Percentiles rank a stretch among this genome's conserved stretches.
phyloP scores from a whole-genome alignment of 1,140 invertebrate species.

The Drosophila busckii region DNA sequence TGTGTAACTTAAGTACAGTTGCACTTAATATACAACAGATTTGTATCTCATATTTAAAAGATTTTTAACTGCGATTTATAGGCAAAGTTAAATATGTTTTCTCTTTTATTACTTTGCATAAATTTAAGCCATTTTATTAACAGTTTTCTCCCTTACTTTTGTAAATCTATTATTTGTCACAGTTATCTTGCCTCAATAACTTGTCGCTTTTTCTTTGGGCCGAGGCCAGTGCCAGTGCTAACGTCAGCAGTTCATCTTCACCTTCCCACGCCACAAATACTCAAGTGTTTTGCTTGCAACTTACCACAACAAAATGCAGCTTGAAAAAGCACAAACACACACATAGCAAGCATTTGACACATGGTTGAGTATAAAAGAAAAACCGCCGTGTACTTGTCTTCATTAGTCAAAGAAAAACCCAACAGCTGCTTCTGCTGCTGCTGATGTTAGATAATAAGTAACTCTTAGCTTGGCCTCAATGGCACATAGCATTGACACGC shows the following conservation, averaged over 20 bases:
- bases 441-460: slow-evolving; percentile 27
- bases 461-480: slow-evolving; percentile 10
- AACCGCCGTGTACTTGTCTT: slow-evolving; percentile 54
- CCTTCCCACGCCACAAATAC: slow-evolving; percentile 36
- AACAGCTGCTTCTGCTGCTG: slow-evolving; percentile 34
- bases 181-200: too few relatives aligned
- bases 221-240: not conserved
- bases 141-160: too few relatives aligned
- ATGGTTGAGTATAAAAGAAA: slow-evolving; percentile 2
- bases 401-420: slow-evolving; percentile 34
- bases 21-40: too few relatives aligned
- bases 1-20: too few relatives aligned
- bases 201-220: too few relatives aligned
- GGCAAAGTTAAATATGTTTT: too few relatives aligned
- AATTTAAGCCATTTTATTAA: too few relatives aligned
- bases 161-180: too few relatives aligned
- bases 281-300: slow-evolving; percentile 22
- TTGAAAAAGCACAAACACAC: slow-evolving; percentile 4
- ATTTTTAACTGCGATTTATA: too few relatives aligned
- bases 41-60: too few relatives aligned
- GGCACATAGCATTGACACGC: slow-evolving; percentile 30
- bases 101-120: too few relatives aligned
- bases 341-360: slow-evolving; percentile 15
- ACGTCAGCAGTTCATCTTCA: not conserved
- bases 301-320: slow-evolving; percentile 58